phyloP scores from a whole-genome alignment of 2,888 invertebrate species.

The Blomia tropicalis region DNA sequence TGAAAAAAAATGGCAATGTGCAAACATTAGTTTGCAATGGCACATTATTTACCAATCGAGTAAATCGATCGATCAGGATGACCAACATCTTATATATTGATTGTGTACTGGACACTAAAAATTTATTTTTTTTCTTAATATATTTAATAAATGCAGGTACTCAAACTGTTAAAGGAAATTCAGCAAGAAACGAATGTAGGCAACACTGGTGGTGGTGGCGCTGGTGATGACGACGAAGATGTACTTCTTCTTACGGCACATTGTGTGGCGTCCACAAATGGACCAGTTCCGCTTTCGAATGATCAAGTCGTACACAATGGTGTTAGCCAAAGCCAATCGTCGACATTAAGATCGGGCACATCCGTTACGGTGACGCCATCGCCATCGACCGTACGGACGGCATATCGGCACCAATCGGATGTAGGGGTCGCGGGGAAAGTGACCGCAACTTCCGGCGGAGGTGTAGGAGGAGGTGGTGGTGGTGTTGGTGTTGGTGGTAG shows the following conservation, averaged over 20 bases:
- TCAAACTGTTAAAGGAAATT: slow-evolving; percentile 53
- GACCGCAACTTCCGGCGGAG: neutral
- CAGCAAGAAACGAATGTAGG: slow-evolving; percentile 35
- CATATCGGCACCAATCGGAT: neutral
- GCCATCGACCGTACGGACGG: neutral
- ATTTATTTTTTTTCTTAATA: no score
- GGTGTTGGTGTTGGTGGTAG: neutral
- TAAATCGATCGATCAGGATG: no score
- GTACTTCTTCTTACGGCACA: neutral
- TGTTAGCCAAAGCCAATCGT: no score
- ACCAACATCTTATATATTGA: no score
- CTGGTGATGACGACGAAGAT: slow-evolving; percentile 35
- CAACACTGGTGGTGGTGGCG: no score
- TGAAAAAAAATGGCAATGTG: no score
- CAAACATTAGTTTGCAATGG: no score
- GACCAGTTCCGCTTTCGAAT: neutral
- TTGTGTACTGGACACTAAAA: neutral
- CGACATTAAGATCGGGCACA: no score
- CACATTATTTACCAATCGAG: no score
- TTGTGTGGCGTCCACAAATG: neutral
- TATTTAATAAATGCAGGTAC: slow-evolving; percentile 50
- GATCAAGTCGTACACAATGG: no score
- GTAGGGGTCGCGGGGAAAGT: no score
- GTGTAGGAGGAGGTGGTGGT: neutral
- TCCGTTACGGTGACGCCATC: neutral